A percentile compares a stretch with the other conserved stretches of the same genome.
Evolutionary conservation across 2,113 vertebrate species (phyloP).

Genomic region (Varanus komodoensis): DNA sequence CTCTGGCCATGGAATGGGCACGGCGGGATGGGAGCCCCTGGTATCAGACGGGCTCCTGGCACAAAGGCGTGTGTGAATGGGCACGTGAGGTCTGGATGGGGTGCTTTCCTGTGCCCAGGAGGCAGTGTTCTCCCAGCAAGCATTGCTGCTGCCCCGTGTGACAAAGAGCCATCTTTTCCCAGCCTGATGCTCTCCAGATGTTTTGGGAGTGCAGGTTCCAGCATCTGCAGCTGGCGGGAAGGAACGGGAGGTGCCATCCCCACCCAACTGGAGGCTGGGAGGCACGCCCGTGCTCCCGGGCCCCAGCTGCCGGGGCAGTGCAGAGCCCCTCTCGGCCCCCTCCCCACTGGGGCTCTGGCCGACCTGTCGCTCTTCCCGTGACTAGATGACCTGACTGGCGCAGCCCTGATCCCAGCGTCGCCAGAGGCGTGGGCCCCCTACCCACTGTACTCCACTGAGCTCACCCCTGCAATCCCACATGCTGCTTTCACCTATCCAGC

Average conservation of each 20-base stretch:
- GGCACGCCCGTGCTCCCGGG: no score
- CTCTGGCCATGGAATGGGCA: no score
- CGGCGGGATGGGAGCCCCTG: neutral
- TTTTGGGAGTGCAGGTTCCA: no score
- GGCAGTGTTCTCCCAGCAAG: neutral
- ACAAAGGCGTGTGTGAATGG: neutral
- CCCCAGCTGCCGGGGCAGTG: neutral
- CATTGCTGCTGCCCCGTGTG: neutral
- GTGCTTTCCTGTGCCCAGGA: neutral
- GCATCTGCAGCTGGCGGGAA: no score
- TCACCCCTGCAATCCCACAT: constrained; percentile 94
- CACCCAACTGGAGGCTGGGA: no score
- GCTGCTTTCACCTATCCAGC: constrained; percentile 94
- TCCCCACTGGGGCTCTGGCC: neutral
- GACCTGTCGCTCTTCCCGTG: constrained; percentile 18
- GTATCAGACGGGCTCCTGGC: neutral
- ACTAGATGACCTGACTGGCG: constrained; percentile 96
- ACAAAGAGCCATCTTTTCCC: neutral
- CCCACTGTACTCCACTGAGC: constrained; percentile 94
- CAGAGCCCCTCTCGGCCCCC: no score
- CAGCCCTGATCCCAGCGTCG: constrained; percentile 94
- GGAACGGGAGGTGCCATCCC: no score
- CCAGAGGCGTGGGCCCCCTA: constrained; percentile 97
- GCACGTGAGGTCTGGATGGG: neutral
- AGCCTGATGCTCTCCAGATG: no score